phyloP scores from a whole-genome alignment of 30 jellyfish, hydroid and myxozoan genomes.

The Sanderia malayensis region DNA sequence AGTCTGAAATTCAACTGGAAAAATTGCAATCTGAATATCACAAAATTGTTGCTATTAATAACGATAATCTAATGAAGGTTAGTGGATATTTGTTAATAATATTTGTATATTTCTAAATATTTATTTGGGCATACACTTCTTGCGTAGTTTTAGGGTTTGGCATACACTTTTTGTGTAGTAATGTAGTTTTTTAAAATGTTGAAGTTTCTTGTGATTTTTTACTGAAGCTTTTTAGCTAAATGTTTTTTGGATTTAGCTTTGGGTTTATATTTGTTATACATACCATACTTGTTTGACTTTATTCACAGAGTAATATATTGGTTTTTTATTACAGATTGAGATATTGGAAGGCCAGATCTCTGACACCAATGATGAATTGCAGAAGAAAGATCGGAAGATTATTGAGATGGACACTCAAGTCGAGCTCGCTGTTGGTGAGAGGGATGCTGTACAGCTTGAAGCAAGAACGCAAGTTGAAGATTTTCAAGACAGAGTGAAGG shows the following conservation, averaged over 20 bases:
- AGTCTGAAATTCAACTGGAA: conserved; percentile 32
- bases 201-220: too few species aligned
- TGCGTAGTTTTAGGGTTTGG: too few species aligned
- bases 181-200: too few species aligned
- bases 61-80: conserved; percentile 59
- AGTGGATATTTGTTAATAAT: conserved; percentile 2
- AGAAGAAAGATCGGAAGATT: conserved; percentile 24
- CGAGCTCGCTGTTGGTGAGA: conserved; percentile 67
- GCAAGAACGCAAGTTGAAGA: conserved; percentile 73
- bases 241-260: too few species aligned
- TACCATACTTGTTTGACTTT: too few species aligned
- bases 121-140: too few species aligned
- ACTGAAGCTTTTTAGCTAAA: too few species aligned
- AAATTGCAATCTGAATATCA: conserved; percentile 52
- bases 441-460: conserved; percentile 75
- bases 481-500: conserved; percentile 49
- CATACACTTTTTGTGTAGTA: too few species aligned
- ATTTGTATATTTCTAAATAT: too few species aligned
- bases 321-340: too few species aligned
- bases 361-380: conserved; percentile 12
- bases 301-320: too few species aligned
- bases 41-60: conserved; percentile 33
- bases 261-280: too few species aligned
- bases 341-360: conserved; percentile 51
- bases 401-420: conserved; percentile 44